phyloP scores from a whole-genome alignment of 92 coral and sea anemone species.

The Metridium senile region DNA sequence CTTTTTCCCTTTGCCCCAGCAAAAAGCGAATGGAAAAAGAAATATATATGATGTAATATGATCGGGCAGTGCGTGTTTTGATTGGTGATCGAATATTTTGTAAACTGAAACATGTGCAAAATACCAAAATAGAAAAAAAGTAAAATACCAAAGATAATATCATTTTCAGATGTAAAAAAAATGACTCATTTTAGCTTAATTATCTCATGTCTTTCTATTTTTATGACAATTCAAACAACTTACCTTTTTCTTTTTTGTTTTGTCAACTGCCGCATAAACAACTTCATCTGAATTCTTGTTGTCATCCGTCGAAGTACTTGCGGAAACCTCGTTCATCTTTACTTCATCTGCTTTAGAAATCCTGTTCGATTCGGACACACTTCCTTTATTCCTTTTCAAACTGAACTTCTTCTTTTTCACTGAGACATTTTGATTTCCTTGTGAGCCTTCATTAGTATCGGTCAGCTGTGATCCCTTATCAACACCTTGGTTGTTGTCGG shows the following conservation, averaged over 20 bases:
- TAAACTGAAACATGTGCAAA: no score
- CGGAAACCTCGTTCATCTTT: not conserved
- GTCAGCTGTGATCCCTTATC: not conserved
- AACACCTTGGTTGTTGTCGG: not conserved
- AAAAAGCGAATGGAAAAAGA: no score
- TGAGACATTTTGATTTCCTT: not conserved
- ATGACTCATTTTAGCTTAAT: no score
- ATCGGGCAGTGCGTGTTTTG: no score
- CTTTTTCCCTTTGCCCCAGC: no score
- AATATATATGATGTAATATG: no score
- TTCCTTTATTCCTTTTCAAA: not conserved
- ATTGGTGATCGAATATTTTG: no score
- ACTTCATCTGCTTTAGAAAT: no score
- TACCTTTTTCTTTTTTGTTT: not conserved
- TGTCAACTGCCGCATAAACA: slow-evolving; percentile 8
- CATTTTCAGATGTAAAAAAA: no score
- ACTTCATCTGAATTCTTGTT: not conserved
- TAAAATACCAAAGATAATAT: no score
- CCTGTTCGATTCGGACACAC: not conserved
- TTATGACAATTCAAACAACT: no score
- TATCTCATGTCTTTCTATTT: not conserved
- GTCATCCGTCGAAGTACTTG: not conserved
- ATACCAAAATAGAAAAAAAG: no score
- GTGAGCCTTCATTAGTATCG: not conserved
- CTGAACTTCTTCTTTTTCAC: not conserved